Conservation (phyloP, 2,797 vertebrate species). For the Poliocrania exsul region DNA sequence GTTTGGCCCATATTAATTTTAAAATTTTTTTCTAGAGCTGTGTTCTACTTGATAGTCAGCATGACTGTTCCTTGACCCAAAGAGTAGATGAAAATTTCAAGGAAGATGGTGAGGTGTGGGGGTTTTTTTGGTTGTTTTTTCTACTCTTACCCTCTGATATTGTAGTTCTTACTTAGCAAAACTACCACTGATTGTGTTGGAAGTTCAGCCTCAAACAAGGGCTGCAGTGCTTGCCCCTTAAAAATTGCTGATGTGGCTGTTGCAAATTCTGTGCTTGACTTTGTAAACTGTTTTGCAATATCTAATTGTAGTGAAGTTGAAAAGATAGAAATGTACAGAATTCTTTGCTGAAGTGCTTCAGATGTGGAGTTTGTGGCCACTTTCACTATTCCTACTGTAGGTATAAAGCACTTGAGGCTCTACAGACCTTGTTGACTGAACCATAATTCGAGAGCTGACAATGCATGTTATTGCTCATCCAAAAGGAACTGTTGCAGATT, state of each 20-base stretch:
- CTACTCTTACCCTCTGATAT: neutral
- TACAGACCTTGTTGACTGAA: neutral
- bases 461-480: conserved; percentile 10
- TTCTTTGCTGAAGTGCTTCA: neutral
- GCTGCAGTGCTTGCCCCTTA: conserved; percentile 15
- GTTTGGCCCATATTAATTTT: neutral
- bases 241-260: conserved; percentile 33
- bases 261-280: conserved; percentile 24
- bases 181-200: neutral
- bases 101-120: neutral
- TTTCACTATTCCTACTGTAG: neutral
- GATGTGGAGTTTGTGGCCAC: neutral
- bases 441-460: conserved; percentile 20
- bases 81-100: neutral
- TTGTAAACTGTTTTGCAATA: conserved; percentile 43
- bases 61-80: neutral
- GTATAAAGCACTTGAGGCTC: neutral
- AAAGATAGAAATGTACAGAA: conserved; percentile 14
- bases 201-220: neutral
- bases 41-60: neutral
- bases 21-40: neutral
- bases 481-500: conserved; percentile 20
- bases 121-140: neutral
- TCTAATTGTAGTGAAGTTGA: neutral
- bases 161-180: neutral